A percentile compares a stretch with the other conserved stretches of the same genome.
These are phyloP conservation scores for Sialia sialis DNA, from an alignment of 2,113 vertebrate species.

Conservation along the genomic window DNA sequence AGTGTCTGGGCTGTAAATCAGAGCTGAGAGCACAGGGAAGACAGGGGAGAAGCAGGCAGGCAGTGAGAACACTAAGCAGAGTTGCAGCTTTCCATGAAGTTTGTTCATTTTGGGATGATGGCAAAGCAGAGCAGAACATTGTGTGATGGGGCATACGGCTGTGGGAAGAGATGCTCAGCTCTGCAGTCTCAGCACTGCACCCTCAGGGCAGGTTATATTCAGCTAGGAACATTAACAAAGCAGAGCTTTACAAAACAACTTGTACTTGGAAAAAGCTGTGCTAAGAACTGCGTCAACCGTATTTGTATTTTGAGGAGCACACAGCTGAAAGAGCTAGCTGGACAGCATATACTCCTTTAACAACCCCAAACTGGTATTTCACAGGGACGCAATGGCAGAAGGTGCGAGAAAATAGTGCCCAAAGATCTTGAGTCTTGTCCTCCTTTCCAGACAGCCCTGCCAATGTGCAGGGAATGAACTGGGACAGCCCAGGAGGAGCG, in stretches of 20 bases:
- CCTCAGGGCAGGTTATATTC: neutral
- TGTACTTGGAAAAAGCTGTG: neutral
- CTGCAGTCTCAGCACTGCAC: neutral
- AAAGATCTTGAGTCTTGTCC: neutral
- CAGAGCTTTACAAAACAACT: neutral
- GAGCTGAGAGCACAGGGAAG: accelerated
- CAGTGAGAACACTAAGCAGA: neutral
- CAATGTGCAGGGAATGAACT: neutral
- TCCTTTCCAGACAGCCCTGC: neutral
- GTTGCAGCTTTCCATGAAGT: neutral
- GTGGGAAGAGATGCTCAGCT: neutral
- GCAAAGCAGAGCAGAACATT: neutral
- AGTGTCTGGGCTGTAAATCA: neutral
- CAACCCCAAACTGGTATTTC: neutral
- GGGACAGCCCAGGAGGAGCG: neutral
- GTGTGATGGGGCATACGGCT: neutral
- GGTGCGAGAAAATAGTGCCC: neutral
- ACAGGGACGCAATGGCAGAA: neutral
- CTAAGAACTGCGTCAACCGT: neutral
- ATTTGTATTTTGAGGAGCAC: neutral
- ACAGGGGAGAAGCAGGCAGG: neutral
- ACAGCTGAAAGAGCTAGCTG: neutral
- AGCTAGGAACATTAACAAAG: neutral
- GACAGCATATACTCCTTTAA: neutral
- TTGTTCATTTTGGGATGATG: neutral